Evolutionary conservation across 2,113 vertebrate species (phyloP), one percentile per base, ranked within the genome.

Genomic region (Hippocampus abdominalis): DNA sequence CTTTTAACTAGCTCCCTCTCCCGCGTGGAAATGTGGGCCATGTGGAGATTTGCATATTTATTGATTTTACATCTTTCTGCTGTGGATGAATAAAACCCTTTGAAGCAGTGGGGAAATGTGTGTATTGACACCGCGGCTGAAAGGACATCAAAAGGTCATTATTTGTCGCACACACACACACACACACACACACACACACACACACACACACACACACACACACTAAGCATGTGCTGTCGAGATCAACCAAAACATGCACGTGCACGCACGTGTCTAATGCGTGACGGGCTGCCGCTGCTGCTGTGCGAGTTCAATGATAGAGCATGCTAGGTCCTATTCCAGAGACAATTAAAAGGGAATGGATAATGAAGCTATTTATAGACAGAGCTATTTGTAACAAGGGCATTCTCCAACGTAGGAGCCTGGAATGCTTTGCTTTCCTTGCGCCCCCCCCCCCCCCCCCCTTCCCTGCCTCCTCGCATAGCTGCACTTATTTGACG

Each of bases 281-380:
- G 75, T 84, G 51, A 59, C 69, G 73, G 64, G 40, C 65, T 68
- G 66, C 75, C 71, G 67, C 75, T 72, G 73, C 65, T 56, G 4
- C n/a, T 49, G 18, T 18, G 9, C 60, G 71, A 82, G 87, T 88
- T 91, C 88, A 90, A 81, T 91, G 74, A 64, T 56, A 71, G 78
- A 64, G 77, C 76, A 75, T 67, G 72, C 76, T 78, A 65, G 78
- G 72, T 75, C 67, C 81, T 81, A 70, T 81, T 76, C 67, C 54
- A 64, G 75, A 76, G 79, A 84, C 84, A 90, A 87, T 91, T 90
- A 89, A 90, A 90, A 90, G 83, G 68, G 85, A 90, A 87, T 91
- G 51, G 81, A 71, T 90, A 89, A 92, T 90, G 85, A 90, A 78
- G 64, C 80, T 92, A 89, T 90, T 90, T 91, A 89, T 89, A 90